Evolutionary conservation across 2,888 invertebrate species (phyloP), one percentile per base, ranked within the genome.

Genomic region (Coecobrya sp.): DNA sequence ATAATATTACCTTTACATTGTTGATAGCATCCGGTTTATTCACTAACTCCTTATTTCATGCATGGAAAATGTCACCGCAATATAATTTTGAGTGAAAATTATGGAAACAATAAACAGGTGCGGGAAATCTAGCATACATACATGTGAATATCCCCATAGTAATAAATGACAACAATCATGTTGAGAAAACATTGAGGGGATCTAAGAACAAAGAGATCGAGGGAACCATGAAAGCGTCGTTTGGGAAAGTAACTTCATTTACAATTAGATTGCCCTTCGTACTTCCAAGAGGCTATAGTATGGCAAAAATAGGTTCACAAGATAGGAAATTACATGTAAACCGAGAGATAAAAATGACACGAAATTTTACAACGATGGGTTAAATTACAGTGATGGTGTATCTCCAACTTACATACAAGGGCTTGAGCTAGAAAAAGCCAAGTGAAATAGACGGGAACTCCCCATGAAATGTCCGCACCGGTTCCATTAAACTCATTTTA

Each of bases 261-360:
- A 84, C 89, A 89, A 89, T 89, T 89, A 89, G 55, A 89, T 89
- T 89, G 84, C 36, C 65, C 27, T 52, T 30, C 45, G 30, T 16
- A 52, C 19, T 45, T 73, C 22, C 76, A 49, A 76, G 52, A 25
- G 11, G 22, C 45, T 76, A 70, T n/a, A n/a, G n/a, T 8, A 70
- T 45, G 76, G 2, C 45, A 45, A 16, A 19, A n/a, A n/a, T n/a
- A 19, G 19, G 25, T 13, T 42, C 10, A 73, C 73, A 73, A 42
- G n/a, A n/a, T 19, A 73, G 16, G 11, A 45, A 42, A 42, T 7
- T 42, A 73, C 70, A 0, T 52, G 52, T 52, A 13, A 52, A 52
- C 52, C 52, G 16, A 52, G 65, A 27, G 65, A 65, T 65, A 8
- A 36, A 30, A 70, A 36, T 13, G 70, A 36, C 36, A 65, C n/a